Evolutionary conservation across 2,797 vertebrate species (phyloP).

Genomic region (Hydrolagus colliei): DNA sequence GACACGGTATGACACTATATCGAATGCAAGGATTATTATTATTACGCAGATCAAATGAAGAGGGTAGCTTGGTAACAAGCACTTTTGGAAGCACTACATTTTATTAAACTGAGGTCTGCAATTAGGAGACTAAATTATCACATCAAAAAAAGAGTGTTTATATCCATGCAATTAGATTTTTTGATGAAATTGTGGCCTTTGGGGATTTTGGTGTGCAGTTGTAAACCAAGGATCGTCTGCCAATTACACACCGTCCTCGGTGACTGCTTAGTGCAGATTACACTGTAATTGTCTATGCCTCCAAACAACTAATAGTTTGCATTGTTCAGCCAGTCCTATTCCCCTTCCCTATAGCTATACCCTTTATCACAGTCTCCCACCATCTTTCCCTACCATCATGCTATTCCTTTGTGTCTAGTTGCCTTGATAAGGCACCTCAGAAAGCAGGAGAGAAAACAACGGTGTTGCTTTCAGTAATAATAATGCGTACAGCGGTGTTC

Average conservation of each 20-base stretch:
- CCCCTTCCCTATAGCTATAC: background rate
- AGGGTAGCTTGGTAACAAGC: background rate
- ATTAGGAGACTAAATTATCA: background rate
- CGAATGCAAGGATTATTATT: no score
- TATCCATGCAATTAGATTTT: conserved; percentile 16
- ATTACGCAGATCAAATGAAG: background rate
- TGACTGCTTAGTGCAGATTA: background rate
- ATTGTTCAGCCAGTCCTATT: background rate
- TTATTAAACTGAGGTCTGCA: background rate
- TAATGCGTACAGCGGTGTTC: no score
- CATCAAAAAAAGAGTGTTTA: conserved; percentile 8
- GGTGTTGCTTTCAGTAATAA: no score
- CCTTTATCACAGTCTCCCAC: background rate
- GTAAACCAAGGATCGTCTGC: background rate
- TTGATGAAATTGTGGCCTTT: background rate
- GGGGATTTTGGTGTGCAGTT: background rate
- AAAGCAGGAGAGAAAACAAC: no score
- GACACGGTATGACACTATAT: no score
- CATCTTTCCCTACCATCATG: background rate
- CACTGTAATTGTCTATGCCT: background rate
- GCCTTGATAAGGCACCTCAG: no score
- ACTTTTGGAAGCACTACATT: conserved; percentile 1
- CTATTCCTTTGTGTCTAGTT: no score
- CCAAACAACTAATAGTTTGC: background rate
- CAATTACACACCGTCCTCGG: background rate